phyloP scores from a whole-genome alignment of 1,140 invertebrate species.

The Plodia interpunctella region DNA sequence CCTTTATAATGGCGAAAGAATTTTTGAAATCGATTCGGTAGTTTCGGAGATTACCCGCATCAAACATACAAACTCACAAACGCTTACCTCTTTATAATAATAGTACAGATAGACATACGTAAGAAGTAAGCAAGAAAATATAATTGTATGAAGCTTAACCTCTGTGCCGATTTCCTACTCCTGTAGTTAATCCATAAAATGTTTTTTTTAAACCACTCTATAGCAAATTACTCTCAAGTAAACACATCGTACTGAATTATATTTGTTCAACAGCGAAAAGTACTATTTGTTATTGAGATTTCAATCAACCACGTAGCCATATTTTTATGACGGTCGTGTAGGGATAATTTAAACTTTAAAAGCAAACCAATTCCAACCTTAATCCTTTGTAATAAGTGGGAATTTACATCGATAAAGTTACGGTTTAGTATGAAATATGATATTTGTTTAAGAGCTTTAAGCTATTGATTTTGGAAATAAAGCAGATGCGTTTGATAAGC shows the following conservation, averaged over 20 bases:
- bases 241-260: neutral
- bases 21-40: too few relatives aligned
- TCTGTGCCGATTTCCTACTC: too few relatives aligned
- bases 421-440: neutral
- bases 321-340: neutral
- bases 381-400: neutral
- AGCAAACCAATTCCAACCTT: neutral
- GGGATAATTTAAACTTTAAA: neutral
- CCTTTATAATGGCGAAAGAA: too few relatives aligned
- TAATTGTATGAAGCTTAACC: too few relatives aligned
- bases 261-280: neutral
- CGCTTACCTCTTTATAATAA: too few relatives aligned
- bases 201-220: too few relatives aligned
- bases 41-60: too few relatives aligned
- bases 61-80: too few relatives aligned
- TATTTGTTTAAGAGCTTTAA: neutral
- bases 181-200: too few relatives aligned
- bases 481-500: slow-evolving; percentile 1
- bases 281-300: neutral
- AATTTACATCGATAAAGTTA: neutral
- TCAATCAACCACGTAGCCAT: neutral
- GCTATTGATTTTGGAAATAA: slow-evolving; percentile 3
- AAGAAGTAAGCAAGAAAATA: too few relatives aligned
- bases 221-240: neutral
- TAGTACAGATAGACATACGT: too few relatives aligned